Evolutionary conservation across 2,888 invertebrate genomes (phyloP), one percentile per base, ranked within the genome.

Genomic region (Eulithis testata): DNA sequence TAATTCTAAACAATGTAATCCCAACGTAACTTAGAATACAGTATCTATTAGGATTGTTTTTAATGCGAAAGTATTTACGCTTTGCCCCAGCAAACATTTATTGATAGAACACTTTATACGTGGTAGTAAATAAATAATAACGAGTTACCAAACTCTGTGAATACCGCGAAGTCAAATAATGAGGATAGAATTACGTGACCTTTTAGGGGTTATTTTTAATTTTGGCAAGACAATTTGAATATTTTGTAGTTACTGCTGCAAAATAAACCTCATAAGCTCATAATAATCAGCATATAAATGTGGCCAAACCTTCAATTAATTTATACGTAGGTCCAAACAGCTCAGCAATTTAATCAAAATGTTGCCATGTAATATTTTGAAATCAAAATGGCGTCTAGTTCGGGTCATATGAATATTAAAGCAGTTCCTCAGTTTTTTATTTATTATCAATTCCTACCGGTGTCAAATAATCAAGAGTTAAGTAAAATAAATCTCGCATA

Each of bases 341-440:
- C 43, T 43, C 8, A 36, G 45, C 43, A 57, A 37, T 43, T 53
- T 49, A 63, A 61, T 62, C 45, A 47, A 50, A 56, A 56, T 68
- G 66, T 70, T 68, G 69, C 67, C 65, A 57, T 64, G 66, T 63
- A 54, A 65, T 66, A 72, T 73, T 76, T 79, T 73, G 71, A 74
- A 77, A 73, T 77, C 74, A 69, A 68, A 73, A 66, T 70, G 73
- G 63, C 53, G 44, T 55, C 49, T 63, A 55, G 50, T 59, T 11
- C 52, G 70, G 56, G 54, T 56, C 60, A 72, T 31, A 5, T 31
- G 31, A 31, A 31, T 31, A 31, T 75, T 73, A 73, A 49, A 61
- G 71, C 70, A 73, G 78, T 81, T 82, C 78, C 78, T 80, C 65
- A 71, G 68, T 74, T 76, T 70, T 67, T 60, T 78, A 78, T 77